Conservation (phyloP, 1,140 invertebrate genomes). For the Calephelis nemesis region DNA sequence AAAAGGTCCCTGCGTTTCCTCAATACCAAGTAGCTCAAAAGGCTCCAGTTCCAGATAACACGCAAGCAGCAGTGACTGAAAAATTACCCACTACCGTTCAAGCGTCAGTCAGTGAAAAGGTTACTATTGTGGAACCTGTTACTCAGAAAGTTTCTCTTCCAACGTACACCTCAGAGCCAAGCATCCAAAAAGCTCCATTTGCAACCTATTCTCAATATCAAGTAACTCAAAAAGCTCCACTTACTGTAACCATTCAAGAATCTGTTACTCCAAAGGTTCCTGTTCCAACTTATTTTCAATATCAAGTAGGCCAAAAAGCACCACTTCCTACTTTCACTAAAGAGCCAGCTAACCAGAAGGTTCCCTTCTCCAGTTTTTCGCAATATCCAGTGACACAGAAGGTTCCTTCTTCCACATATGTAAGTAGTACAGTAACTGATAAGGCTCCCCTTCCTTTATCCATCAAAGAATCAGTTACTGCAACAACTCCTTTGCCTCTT, state of each 20-base stretch:
- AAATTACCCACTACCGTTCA: neutral
- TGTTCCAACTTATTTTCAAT: neutral
- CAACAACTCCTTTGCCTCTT: neutral
- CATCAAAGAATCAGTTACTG: neutral
- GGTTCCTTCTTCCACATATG: neutral
- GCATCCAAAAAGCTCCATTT: neutral
- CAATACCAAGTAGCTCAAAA: constrained; percentile 3
- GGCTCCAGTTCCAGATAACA: neutral
- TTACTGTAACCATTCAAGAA: neutral
- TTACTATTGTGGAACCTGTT: neutral
- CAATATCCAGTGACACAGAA: neutral
- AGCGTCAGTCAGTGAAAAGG: neutral
- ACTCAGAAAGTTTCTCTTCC: neutral
- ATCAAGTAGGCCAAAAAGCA: constrained; percentile 2
- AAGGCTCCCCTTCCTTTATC: constrained; percentile 12
- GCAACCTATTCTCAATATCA: neutral
- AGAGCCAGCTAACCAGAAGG: neutral
- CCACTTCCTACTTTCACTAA: neutral
- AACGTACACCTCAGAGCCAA: neutral
- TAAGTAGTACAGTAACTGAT: constrained; percentile 3
- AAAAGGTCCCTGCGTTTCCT: neutral
- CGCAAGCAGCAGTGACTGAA: neutral
- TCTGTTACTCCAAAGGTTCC: neutral
- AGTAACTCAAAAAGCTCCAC: neutral
- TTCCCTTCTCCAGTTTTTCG: constrained; percentile 4